Evolutionary conservation across 2,797 vertebrate genomes (phyloP), one percentile per base, ranked within the genome.

Genomic region (Kryptopterus vitreolus): DNA sequence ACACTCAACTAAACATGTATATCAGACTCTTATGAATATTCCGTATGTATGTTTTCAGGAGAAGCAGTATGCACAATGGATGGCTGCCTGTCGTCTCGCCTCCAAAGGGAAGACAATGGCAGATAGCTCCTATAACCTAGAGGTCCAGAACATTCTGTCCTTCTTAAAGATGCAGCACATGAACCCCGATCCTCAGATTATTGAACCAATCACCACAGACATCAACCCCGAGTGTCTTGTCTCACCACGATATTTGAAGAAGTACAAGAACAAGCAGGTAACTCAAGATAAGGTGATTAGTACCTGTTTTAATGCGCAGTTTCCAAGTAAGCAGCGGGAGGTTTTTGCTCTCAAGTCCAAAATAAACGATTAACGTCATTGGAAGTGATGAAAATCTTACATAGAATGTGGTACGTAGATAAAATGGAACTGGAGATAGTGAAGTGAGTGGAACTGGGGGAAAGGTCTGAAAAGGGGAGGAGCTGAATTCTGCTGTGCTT

Each of bases 51-150:
- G 71, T 53, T 3, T 91, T n/a, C n/a, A 99, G 98, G 98, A 99
- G 90, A 97, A 96, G n/a, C 98, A 99, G 88, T 99, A 98, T 0
- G 98, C 97, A 46, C 96, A 97, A 91, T 99, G 98, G 98, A 99
- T 99, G 98, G 98, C 98, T 1, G 98, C 98, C 4, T 99, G 98
- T 81, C 95, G 98, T 81, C 84, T 99, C 86, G 98, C 98, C 78
- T 99, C 98, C 85, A 99, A 99, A 89, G 98, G 98, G 79, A 99
- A 99, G 92, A 99, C 98, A n/a, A 99, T 99, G 98, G 98, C 98
- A 0, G 98, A 99, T 92, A 98, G 97, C 83, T 99, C 98, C 0
- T 99, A 99, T 80, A 97, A 95, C 87, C 87, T 98, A 84, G 98
- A 99, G 84, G 98, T 99, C 53, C 97, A 99, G 90, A 99, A 99